Base-by-base conservation (phyloP, 1,140 invertebrate species). In the Magallana ariakensis region DNA sequence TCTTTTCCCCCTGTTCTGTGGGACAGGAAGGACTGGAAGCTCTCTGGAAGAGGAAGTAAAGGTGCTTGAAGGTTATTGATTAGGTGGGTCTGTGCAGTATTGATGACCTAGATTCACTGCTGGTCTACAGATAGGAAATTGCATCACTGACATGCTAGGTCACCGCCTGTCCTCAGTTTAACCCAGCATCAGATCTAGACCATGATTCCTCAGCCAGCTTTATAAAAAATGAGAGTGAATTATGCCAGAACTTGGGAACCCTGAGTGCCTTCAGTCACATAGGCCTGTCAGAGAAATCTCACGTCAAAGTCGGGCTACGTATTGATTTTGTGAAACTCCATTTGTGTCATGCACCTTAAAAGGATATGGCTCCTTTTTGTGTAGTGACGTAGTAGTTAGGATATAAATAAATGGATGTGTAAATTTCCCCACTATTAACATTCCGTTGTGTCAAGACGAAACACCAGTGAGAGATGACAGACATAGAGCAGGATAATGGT, bases 261-360 rank as follows among this genome's bases (percentile, higher is more conserved):
- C 66, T 75, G 11, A 19, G 11, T 75, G 66, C 22, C 22, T 13
- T 75, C 66, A 75, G 66, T 75, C 66, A 75, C 66, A 75, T 75
- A 11, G 9, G 0, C 22, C 22, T 26, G 66, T 13, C 66, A 26
- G 5, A 46, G 33, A 46, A 46, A 46, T 46, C 33, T 46, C 33
- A 46, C 33, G 33, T 46, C 33, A 46, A 46, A 26, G 10, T 13
- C 5, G 10, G 9, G 13, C 22, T 11, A 26, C 10, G 66, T 75
- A 75, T 75, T 75, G 66, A 75, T 75, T 75, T 75, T 75, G 22
- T 75, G 33, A 75, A 75, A 75, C 66, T 75, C 11, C 66, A 33
- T 13, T 26, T 26, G 66, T 75, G 66, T 33, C 66, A 10, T 75
- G 66, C 66, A 75, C 66, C 22, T 22, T 75, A 75, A 75, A 75